Evolutionary conservation across 2,888 invertebrate genomes (phyloP).

Genomic region (Mactromeris polynyma): DNA sequence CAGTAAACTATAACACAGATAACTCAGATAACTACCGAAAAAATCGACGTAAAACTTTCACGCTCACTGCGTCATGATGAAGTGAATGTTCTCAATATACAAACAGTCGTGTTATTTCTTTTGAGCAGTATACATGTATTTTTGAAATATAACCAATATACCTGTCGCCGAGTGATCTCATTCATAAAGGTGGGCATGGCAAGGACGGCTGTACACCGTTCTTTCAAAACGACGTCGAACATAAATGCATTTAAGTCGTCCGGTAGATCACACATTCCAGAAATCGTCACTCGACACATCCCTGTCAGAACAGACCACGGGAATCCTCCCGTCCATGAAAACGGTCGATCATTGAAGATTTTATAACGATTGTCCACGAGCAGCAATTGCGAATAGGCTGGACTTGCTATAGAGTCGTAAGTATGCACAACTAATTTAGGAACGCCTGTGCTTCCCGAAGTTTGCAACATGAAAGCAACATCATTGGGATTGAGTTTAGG

Average conservation of each 20-base stretch:
- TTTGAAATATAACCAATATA: not conserved
- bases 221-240: not conserved
- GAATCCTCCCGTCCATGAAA: conserved; percentile 35
- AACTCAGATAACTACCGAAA: too few relatives aligned
- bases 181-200: not conserved
- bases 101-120: too few relatives aligned
- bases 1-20: too few relatives aligned
- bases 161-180: conserved; percentile 27
- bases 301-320: conserved; percentile 19
- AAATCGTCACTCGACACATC: conserved; percentile 29
- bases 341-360: conserved; percentile 31
- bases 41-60: too few relatives aligned
- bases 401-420: not conserved
- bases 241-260: not conserved
- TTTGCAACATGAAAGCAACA: not conserved
- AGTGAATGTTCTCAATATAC: too few relatives aligned
- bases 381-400: not conserved
- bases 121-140: too few relatives aligned
- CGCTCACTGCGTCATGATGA: too few relatives aligned
- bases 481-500: not conserved
- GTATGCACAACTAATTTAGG: conserved; percentile 21
- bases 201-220: not conserved
- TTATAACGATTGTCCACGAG: not conserved
- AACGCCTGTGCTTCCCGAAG: conserved; percentile 19
- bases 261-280: conserved; percentile 10